Conservation (phyloP, 2,888 invertebrate genomes). For the Tenthredo mesomela region DNA sequence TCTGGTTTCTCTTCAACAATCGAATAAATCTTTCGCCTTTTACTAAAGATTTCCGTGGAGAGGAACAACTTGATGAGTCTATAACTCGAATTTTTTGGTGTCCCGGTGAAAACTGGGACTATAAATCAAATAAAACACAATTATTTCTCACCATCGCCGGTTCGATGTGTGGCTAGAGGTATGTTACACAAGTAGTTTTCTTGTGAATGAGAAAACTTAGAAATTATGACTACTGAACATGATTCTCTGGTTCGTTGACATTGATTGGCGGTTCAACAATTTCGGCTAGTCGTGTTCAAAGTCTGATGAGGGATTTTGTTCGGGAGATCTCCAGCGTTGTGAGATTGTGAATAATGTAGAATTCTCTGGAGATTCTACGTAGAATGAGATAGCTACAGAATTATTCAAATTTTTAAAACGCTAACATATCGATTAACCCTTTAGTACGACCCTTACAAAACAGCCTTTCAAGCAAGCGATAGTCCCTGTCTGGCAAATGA, state of each 20-base stretch:
- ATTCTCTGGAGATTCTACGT: background rate
- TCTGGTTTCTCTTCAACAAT: constrained; percentile 64
- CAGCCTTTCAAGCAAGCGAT: background rate
- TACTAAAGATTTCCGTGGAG: constrained; percentile 32
- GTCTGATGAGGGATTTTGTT: background rate
- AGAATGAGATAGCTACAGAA: background rate
- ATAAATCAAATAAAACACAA: constrained; percentile 1
- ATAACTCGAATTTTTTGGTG: constrained; percentile 24
- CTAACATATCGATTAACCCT: background rate
- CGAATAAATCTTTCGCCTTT: constrained; percentile 30
- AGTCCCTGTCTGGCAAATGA: background rate
- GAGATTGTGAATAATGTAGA: background rate
- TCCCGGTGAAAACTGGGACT: constrained; percentile 6
- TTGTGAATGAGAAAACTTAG: background rate
- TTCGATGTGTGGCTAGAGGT: background rate
- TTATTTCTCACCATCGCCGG: background rate
- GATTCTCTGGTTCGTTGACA: background rate
- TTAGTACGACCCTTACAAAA: background rate
- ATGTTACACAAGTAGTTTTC: too few species aligned
- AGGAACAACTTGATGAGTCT: constrained; percentile 30
- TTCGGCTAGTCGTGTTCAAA: background rate
- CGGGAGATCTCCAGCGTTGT: background rate
- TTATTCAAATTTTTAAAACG: background rate
- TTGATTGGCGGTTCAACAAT: background rate
- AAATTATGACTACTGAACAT: background rate